Evolutionary conservation across 2,797 vertebrate species (phyloP), one percentile per base, ranked within the genome.

Genomic region (Rhinogobio ventralis): DNA sequence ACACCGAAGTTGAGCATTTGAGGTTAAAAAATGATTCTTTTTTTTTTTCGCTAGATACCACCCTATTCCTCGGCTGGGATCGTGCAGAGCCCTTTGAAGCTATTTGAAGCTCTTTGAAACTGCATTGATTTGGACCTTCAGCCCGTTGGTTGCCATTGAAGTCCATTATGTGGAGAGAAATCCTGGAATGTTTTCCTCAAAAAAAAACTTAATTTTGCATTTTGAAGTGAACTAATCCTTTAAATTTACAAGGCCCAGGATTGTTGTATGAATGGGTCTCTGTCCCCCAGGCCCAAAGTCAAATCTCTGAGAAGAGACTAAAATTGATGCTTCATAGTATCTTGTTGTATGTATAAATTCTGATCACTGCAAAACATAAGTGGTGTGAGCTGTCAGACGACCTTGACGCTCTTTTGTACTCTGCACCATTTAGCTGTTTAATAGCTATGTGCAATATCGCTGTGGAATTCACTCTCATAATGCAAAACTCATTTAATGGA

Each of bases 371-470:
- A 28, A 60, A 74, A 67, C 49, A 83, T 62, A 76, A 67, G 72
- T 66, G 19, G 45, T 1, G 5, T 42, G 19, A 69, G 49, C 51
- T 30, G 17, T 77, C 49, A 55, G 53, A 45, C 36, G 69, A 83
- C 73, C 49, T 83, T 69, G 73, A 68, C 57, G 73, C 36, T 39
- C 73, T 68, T 83, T 77, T 83, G 7, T 68, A 25, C 60, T 57
- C 51, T 42, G 17, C 49, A 57, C 62, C 51, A 60, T 84, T 57
- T 69, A 23, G 19, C 82, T 77, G 25, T 69, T 78, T 77, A 83
- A 69, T 83, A 74, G 73, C 49, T 77, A 55, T 68, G 64, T n/a
- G 13, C 69, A 82, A 64, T 64, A 49, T 51, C 14, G 15, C 53
- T 36, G 25, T 77, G 49, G 13, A 69, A 84, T 69, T 36, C 36